These are phyloP conservation scores for Bombyx mandarina DNA, from an alignment of 1,140 invertebrate genomes.

Conservation along the genomic window DNA sequence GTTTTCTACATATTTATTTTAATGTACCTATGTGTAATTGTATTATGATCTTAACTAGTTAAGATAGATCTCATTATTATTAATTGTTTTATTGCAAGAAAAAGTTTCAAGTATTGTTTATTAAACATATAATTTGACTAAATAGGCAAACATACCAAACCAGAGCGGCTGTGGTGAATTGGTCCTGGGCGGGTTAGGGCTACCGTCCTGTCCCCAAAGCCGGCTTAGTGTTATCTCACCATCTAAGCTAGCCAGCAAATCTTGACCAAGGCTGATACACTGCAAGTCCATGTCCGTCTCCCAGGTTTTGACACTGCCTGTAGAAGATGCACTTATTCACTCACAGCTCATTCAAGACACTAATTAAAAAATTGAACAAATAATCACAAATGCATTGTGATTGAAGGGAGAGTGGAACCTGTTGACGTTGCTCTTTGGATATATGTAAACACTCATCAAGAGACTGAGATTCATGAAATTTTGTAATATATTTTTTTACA, in stretches of 20 bases:
- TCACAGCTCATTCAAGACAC: constrained; percentile 14
- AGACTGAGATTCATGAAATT: too few species aligned
- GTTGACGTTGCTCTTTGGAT: too few species aligned
- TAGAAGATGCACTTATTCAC: background rate
- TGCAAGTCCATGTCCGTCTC: constrained; percentile 71
- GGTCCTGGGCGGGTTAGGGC: constrained; percentile 32
- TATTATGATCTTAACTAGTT: too few species aligned
- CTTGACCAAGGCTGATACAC: constrained; percentile 73
- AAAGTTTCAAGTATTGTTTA: too few species aligned
- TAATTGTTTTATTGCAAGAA: too few species aligned
- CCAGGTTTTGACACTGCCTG: constrained; percentile 71
- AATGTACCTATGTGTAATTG: too few species aligned
- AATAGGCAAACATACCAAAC: constrained; percentile 42
- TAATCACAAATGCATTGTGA: too few species aligned
- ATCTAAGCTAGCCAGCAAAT: constrained; percentile 66
- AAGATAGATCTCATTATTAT: too few species aligned
- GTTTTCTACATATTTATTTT: too few species aligned
- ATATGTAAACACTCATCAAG: too few species aligned
- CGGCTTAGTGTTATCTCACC: constrained; percentile 56
- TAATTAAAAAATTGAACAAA: constrained; percentile 1
- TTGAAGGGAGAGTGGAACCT: too few species aligned
- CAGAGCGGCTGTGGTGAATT: constrained; percentile 45
- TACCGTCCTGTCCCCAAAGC: constrained; percentile 61
- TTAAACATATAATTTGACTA: background rate
- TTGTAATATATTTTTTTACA: too few species aligned